These are phyloP conservation scores for Pecten maximus DNA, from an alignment of 2,888 invertebrate species.

Conservation along the genomic window DNA sequence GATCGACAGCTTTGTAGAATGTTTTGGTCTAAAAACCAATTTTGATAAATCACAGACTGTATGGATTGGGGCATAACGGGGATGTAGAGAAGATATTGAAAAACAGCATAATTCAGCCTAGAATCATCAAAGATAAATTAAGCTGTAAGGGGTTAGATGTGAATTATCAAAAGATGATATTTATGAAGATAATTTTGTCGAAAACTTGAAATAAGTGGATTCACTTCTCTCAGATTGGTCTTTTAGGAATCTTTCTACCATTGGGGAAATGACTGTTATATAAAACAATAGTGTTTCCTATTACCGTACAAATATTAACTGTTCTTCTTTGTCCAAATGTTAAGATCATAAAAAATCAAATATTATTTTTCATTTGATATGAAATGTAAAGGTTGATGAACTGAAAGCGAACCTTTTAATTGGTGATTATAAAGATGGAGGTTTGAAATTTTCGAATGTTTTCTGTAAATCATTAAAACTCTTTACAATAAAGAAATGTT, in stretches of 20 bases:
- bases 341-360: constrained; percentile 43
- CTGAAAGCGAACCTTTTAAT: constrained; percentile 41
- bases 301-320: constrained; percentile 37
- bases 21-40: constrained; percentile 39
- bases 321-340: constrained; percentile 34
- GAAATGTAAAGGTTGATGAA: constrained; percentile 44
- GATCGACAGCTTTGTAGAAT: neutral
- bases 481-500: constrained; percentile 38
- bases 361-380: constrained; percentile 43
- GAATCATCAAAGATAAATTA: constrained; percentile 38
- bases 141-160: constrained; percentile 44
- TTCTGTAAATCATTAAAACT: constrained; percentile 35
- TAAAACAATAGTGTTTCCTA: constrained; percentile 39
- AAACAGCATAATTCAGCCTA: constrained; percentile 8
- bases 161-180: constrained; percentile 28
- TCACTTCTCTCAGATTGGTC: constrained; percentile 38
- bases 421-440: constrained; percentile 33
- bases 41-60: constrained; percentile 39
- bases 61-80: constrained; percentile 40
- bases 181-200: neutral
- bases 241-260: constrained; percentile 11
- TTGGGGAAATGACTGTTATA: constrained; percentile 42
- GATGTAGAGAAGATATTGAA: constrained; percentile 26
- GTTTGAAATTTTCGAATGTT: constrained; percentile 46
- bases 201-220: constrained; percentile 5